phyloP scores from a whole-genome alignment of 64 coral and sea anemone genomes.

The Pachyseris speciosa region DNA sequence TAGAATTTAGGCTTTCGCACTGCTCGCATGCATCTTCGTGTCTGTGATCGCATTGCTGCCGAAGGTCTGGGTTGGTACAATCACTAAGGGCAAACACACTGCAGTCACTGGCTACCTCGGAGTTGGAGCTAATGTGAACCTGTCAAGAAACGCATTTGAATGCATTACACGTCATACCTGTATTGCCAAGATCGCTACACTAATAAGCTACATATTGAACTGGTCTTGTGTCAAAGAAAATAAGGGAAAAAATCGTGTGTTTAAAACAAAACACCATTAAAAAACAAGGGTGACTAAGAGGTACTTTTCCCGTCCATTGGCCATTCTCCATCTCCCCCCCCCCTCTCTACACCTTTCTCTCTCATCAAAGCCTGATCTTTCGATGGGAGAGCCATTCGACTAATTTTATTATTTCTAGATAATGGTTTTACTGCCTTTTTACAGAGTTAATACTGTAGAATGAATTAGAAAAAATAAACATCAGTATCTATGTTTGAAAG shows the following conservation, averaged over 20 bases:
- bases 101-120: conserved; percentile 10
- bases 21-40: neutral
- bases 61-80: neutral
- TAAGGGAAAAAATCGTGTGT: too few species aligned
- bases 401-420: neutral
- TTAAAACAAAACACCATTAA: too few species aligned
- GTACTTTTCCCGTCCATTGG: too few species aligned
- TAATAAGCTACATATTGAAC: neutral
- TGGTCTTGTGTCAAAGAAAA: too few species aligned
- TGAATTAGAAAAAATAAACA: too few species aligned
- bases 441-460: too few species aligned
- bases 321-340: too few species aligned
- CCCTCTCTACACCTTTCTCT: neutral
- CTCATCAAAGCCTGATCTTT: neutral
- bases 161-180: neutral
- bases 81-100: conserved; percentile 48
- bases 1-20: neutral
- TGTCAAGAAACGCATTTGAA: neutral
- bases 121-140: neutral
- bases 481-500: too few species aligned
- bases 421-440: too few species aligned
- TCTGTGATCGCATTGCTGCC: neutral
- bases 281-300: too few species aligned
- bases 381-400: neutral
- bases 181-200: neutral